Percentiles rank a stretch among this genome's conserved stretches.
These are phyloP conservation scores for Augiades crinisus DNA, from an alignment of 2,888 invertebrate species.

Conservation along the genomic window DNA sequence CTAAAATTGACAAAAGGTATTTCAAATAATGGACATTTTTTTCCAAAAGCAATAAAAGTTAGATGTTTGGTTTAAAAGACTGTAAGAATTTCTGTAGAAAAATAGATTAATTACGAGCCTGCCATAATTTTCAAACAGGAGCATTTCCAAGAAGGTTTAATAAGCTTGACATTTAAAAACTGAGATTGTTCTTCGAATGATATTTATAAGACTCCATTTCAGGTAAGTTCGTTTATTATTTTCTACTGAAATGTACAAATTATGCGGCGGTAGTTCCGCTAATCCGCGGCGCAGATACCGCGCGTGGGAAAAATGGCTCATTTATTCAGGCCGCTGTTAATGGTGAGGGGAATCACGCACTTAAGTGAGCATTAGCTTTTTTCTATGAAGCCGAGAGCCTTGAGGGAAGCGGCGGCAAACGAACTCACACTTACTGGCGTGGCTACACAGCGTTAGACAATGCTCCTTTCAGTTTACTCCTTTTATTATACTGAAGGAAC, in stretches of 20 bases:
- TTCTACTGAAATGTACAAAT: constrained; percentile 23
- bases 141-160: neutral
- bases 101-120: no score
- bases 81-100: no score
- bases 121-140: neutral
- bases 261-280: constrained; percentile 17
- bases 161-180: neutral
- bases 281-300: constrained; percentile 12
- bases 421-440: neutral
- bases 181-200: neutral
- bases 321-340: constrained; percentile 24
- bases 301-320: constrained; percentile 14
- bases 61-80: no score
- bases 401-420: neutral
- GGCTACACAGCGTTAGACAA: neutral
- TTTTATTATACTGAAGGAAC: no score
- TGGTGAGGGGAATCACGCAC: constrained; percentile 24
- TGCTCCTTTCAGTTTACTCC: neutral
- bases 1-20: no score
- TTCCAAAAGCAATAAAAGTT: no score
- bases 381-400: constrained; percentile 17
- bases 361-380: constrained; percentile 25
- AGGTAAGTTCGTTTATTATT: constrained; percentile 13
- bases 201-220: constrained; percentile 13
- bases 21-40: no score